These are phyloP conservation scores for Anniella stebbinsi DNA, from an alignment of 2,797 vertebrate genomes.

Conservation along the genomic window DNA sequence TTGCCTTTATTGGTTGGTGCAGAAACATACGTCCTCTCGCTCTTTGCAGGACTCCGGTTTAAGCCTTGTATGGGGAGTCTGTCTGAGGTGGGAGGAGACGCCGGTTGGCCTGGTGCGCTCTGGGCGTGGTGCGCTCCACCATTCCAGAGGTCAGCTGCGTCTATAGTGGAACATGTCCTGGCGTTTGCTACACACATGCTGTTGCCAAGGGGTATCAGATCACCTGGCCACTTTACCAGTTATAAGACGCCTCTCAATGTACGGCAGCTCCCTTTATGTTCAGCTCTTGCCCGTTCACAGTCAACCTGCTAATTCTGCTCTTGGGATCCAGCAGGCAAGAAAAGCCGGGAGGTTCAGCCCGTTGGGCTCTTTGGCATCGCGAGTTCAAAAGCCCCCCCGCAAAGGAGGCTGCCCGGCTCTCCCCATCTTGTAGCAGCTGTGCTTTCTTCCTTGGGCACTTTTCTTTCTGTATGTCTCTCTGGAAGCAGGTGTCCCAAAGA, in stretches of 20 bases:
- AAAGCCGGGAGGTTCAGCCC: background rate
- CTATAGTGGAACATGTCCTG: too few species aligned
- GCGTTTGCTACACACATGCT: background rate
- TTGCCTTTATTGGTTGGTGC: background rate
- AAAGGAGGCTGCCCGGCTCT: too few species aligned
- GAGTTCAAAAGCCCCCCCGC: background rate
- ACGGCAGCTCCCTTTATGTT: rapidly evolving
- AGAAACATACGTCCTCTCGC: background rate
- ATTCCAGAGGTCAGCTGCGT: background rate
- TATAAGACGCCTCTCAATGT: too few species aligned
- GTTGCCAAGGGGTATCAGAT: background rate
- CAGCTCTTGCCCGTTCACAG: too few species aligned
- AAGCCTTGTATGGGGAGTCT: background rate
- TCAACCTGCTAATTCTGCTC: background rate
- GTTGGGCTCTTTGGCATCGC: too few species aligned
- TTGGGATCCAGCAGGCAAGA: background rate
- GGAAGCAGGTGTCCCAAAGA: background rate
- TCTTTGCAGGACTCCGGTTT: background rate
- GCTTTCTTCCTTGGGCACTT: background rate
- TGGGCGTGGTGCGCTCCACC: background rate
- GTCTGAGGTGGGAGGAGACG: too few species aligned
- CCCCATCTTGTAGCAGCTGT: background rate
- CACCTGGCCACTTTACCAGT: background rate
- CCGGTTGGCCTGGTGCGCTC: background rate
- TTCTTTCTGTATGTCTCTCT: background rate